Conservation (phyloP, 1,140 invertebrate species). For the Hestina assimilis region DNA sequence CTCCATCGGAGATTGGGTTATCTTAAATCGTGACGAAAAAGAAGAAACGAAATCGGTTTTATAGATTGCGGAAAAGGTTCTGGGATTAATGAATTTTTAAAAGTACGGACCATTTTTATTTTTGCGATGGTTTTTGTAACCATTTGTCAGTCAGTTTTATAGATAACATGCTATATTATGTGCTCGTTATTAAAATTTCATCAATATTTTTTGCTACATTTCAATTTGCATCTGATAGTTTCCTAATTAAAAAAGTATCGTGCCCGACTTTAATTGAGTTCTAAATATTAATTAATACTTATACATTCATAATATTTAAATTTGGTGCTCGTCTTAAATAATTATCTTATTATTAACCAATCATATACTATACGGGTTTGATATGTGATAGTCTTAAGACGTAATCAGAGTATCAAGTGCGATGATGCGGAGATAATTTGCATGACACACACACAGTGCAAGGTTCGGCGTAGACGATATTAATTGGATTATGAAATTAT, state of each 20-base stretch:
- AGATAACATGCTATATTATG: too few species aligned
- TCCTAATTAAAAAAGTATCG: constrained; percentile 17
- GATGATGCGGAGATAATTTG: constrained; percentile 31
- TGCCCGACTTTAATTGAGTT: constrained; percentile 17
- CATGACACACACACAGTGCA: constrained; percentile 33
- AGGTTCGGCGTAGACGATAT: constrained; percentile 27
- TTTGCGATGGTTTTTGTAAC: too few species aligned
- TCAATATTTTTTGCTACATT: constrained; percentile 1
- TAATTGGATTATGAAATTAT: constrained; percentile 56
- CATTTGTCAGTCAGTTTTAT: too few species aligned
- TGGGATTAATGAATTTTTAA: too few species aligned
- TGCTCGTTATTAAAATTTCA: not conserved
- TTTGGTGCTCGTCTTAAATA: not conserved
- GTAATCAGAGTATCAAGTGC: constrained; percentile 17
- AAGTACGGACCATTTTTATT: too few species aligned
- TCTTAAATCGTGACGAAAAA: constrained; percentile 15
- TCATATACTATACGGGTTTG: not conserved
- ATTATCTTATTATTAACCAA: not conserved
- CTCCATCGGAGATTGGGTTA: constrained; percentile 11
- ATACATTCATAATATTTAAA: not conserved
- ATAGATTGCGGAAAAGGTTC: too few species aligned
- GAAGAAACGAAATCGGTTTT: not conserved
- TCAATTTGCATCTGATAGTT: not conserved
- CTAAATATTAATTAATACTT: constrained; percentile 8
- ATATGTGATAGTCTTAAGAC: constrained; percentile 1